Conservation (phyloP, 2,888 invertebrate species). For the Epirrita christyi region DNA sequence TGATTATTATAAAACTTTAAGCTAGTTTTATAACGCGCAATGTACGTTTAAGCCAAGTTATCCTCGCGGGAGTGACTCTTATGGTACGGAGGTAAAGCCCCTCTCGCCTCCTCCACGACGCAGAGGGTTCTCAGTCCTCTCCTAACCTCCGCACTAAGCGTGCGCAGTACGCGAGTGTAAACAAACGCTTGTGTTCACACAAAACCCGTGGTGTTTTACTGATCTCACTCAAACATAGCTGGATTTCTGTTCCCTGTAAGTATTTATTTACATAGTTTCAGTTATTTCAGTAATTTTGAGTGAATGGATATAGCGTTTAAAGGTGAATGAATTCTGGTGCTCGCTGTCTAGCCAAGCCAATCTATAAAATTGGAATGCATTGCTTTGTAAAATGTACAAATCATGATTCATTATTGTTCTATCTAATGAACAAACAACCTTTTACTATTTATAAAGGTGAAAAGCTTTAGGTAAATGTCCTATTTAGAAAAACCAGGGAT, state of each 20-base stretch:
- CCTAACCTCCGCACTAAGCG: constrained; percentile 50
- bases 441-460: neutral
- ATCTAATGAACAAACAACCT: no score
- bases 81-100: constrained; percentile 59
- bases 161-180: constrained; percentile 52
- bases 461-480: neutral
- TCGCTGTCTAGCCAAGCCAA: constrained; percentile 36
- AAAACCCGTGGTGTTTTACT: constrained; percentile 74
- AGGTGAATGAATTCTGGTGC: neutral
- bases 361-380: constrained; percentile 22
- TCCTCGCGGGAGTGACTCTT: constrained; percentile 40
- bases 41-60: constrained; percentile 63
- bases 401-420: no score
- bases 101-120: constrained; percentile 59
- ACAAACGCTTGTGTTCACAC: constrained; percentile 32
- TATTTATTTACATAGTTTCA: constrained; percentile 35
- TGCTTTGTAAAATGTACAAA: constrained; percentile 8
- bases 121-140: constrained; percentile 72
- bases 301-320: constrained; percentile 44
- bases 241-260: constrained; percentile 74
- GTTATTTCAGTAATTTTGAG: constrained; percentile 39
- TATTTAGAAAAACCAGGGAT: no score
- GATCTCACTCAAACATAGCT: constrained; percentile 54
- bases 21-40: constrained; percentile 39
- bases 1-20: no score